These are phyloP conservation scores for Steatocranus sp. DNA, from an alignment of 2,797 vertebrate genomes.

Conservation along the genomic window DNA sequence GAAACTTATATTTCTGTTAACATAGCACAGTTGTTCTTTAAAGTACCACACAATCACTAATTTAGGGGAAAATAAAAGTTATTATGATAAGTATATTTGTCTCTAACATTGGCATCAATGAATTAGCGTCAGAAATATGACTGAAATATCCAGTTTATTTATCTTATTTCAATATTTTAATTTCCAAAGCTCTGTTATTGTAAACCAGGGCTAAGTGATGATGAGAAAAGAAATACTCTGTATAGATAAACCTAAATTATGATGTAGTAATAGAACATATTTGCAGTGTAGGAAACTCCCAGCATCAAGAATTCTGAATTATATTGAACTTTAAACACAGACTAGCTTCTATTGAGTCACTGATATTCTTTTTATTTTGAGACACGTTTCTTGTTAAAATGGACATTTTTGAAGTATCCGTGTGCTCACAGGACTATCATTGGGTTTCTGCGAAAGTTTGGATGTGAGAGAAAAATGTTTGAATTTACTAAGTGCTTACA, in stretches of 20 bases:
- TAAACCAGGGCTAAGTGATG: not conserved
- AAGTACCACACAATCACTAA: not conserved
- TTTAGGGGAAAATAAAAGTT: not conserved
- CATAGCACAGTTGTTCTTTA: not conserved
- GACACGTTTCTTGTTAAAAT: not conserved
- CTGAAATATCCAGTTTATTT: not conserved
- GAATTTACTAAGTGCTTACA: constrained; percentile 51
- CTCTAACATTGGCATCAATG: not conserved
- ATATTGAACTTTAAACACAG: not conserved
- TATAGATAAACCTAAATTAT: not conserved
- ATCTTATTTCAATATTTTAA: not conserved
- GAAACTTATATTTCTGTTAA: not conserved
- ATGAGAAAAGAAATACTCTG: not conserved
- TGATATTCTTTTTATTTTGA: not conserved
- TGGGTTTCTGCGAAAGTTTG: constrained; percentile 5
- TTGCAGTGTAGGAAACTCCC: not conserved
- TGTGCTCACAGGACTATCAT: constrained; percentile 40
- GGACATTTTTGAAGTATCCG: constrained; percentile 14
- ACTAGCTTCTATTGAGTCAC: not conserved
- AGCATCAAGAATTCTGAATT: not conserved
- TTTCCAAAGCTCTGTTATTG: not conserved
- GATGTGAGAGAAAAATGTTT: not conserved
- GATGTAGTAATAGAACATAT: not conserved
- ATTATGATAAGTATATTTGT: not conserved
- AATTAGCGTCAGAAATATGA: not conserved